phyloP scores from a whole-genome alignment of 2,888 invertebrate species.

The Lamellibrachia satsuma region DNA sequence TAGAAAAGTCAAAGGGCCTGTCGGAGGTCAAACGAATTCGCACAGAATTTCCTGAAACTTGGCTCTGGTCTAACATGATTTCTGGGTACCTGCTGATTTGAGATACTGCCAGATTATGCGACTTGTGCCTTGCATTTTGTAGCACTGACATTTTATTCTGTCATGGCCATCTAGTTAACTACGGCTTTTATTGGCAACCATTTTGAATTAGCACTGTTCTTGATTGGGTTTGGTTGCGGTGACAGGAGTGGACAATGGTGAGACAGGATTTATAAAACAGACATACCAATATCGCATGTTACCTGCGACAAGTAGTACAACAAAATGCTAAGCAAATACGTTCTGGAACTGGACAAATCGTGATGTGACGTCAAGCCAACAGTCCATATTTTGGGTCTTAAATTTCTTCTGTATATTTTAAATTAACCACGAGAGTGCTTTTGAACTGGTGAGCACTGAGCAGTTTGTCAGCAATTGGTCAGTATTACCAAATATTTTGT shows the following conservation, averaged over 20 bases:
- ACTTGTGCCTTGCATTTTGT: neutral
- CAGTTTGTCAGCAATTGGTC: neutral
- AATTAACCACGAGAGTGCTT: neutral
- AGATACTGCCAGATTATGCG: neutral
- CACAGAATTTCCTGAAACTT: neutral
- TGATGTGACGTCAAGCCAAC: neutral
- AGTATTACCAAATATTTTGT: neutral
- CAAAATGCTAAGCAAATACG: neutral
- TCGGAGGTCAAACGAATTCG: neutral
- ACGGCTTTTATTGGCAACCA: neutral
- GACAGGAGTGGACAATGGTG: no score
- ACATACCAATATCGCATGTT: no score
- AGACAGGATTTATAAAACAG: no score
- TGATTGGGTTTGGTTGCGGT: neutral
- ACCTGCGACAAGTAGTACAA: neutral
- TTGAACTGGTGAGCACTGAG: neutral
- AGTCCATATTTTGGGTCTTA: neutral
- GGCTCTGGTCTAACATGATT: neutral
- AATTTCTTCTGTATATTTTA: neutral
- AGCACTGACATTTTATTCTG: neutral
- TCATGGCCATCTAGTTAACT: neutral
- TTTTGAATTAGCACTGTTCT: neutral
- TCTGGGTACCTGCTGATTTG: neutral
- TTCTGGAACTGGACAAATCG: neutral
- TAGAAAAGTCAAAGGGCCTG: neutral